A percentile compares a stretch with the other conserved stretches of the same genome.
Conservation (phyloP, 1,140 invertebrate genomes). For the Geopemphigus sp. region DNA sequence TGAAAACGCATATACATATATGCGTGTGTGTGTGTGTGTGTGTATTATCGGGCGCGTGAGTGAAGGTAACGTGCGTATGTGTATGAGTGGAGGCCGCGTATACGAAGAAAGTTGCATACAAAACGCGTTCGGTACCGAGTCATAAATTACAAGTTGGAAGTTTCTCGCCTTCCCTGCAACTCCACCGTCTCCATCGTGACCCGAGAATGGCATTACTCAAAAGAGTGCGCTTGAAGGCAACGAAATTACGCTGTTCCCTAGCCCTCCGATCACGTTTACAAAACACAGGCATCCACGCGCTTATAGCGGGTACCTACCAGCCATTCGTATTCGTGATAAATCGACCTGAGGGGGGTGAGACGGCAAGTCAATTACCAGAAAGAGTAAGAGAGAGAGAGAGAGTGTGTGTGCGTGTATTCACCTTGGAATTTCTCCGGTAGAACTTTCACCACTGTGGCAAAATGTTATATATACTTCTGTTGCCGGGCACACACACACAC, state of each 20-base stretch:
- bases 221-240: constrained; percentile 48
- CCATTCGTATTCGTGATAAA: constrained; percentile 49
- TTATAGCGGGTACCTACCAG: not conserved
- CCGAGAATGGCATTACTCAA: constrained; percentile 46
- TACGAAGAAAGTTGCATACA: constrained; percentile 48
- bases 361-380: constrained; percentile 43
- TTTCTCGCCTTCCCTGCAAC: constrained; percentile 12
- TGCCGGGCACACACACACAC: not conserved
- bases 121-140: constrained; percentile 40
- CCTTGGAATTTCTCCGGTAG: constrained; percentile 44
- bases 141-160: constrained; percentile 49
- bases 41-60: not conserved
- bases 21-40: not conserved
- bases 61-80: no score
- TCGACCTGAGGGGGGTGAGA: constrained; percentile 19
- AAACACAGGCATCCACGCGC: not conserved
- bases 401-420: not conserved
- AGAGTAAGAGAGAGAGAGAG: not conserved
- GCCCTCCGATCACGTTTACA: not conserved
- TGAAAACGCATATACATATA: not conserved
- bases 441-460: constrained; percentile 22
- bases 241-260: constrained; percentile 33
- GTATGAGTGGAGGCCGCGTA: not conserved
- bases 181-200: not conserved
- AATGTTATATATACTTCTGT: not conserved